Evolutionary conservation across 2,113 vertebrate genomes (phyloP).

Genomic region (Caranx melampygus): DNA sequence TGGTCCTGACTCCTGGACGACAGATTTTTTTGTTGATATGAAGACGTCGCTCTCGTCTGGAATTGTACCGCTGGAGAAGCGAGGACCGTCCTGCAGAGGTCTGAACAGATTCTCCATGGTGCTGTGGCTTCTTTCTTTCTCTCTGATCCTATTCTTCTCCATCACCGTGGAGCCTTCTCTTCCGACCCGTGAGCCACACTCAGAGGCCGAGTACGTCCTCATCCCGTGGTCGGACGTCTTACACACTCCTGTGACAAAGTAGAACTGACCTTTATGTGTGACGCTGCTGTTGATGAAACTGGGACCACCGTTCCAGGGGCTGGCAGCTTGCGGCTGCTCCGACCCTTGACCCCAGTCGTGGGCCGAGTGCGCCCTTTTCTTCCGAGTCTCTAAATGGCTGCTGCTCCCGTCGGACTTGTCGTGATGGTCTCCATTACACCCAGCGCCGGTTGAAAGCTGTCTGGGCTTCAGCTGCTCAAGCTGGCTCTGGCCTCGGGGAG

Average conservation of each 20-base stretch:
- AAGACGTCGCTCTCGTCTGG: conserved; percentile 51
- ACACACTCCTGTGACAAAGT: conserved; percentile 84
- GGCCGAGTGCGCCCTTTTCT: conserved; percentile 71
- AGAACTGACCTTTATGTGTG: conserved; percentile 85
- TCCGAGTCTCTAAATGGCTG: conserved; percentile 60
- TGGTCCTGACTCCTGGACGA: conserved; percentile 55
- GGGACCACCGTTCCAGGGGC: conserved; percentile 50
- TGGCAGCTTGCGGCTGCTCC: conserved; percentile 59
- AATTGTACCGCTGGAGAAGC: conserved; percentile 49
- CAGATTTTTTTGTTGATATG: conserved; percentile 34
- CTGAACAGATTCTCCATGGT: conserved; percentile 74
- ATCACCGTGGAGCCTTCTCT: conserved; percentile 49
- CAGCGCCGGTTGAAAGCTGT: conserved; percentile 36
- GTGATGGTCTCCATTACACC: conserved; percentile 41
- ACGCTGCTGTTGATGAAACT: conserved; percentile 78
- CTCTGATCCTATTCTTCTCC: conserved; percentile 57
- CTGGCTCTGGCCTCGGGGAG: conserved; percentile 71
- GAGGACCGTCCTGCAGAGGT: conserved; percentile 62
- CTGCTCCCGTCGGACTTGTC: conserved; percentile 31
- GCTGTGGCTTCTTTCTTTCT: conserved; percentile 74
- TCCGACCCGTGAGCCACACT: conserved; percentile 54
- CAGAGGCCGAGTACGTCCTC: conserved; percentile 51
- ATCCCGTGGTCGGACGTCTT: conserved; percentile 54
- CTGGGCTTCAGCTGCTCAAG: conserved; percentile 72
- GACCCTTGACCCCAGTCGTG: conserved; percentile 47